These are phyloP conservation scores for Epizoanthus stellaris DNA, from an alignment of 92 coral and sea anemone species.

Conservation along the genomic window DNA sequence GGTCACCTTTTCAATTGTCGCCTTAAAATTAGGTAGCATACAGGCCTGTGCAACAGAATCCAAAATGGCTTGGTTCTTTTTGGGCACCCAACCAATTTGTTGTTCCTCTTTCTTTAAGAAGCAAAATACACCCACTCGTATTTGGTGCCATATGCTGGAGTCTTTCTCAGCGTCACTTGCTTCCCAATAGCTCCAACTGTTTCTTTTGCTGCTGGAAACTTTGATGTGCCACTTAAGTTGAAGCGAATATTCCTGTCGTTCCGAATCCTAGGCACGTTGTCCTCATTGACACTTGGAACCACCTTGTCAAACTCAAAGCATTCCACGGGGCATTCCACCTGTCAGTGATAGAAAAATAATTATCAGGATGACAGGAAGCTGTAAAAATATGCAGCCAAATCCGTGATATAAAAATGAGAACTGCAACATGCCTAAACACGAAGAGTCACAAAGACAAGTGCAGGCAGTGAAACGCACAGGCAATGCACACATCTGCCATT, in stretches of 20 bases:
- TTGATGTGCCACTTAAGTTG: constrained; percentile 2
- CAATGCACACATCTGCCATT: neutral
- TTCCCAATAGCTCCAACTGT: constrained; percentile 10
- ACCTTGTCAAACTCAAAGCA: constrained; percentile 1
- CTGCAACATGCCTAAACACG: neutral
- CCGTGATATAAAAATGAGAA: neutral
- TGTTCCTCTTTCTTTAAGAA: constrained; percentile 20
- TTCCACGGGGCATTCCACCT: neutral
- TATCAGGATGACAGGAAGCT: neutral
- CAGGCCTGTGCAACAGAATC: constrained; percentile 13
- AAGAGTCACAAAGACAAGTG: neutral
- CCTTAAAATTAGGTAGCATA: constrained; percentile 30
- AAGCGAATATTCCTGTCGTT: neutral
- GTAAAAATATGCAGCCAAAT: constrained; percentile 2
- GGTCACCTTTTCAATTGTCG: constrained; percentile 20
- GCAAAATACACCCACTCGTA: constrained; percentile 36
- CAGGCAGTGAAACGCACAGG: neutral
- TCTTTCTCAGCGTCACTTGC: constrained; percentile 1
- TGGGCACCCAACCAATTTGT: constrained; percentile 34
- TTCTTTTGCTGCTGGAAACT: constrained; percentile 9
- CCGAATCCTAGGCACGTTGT: too few species aligned
- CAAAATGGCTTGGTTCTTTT: constrained; percentile 18
- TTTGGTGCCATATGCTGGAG: constrained; percentile 10
- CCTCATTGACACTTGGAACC: neutral
- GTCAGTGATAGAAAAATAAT: neutral